phyloP scores from a whole-genome alignment of 2,888 invertebrate genomes.

The Trachelus stipa region DNA sequence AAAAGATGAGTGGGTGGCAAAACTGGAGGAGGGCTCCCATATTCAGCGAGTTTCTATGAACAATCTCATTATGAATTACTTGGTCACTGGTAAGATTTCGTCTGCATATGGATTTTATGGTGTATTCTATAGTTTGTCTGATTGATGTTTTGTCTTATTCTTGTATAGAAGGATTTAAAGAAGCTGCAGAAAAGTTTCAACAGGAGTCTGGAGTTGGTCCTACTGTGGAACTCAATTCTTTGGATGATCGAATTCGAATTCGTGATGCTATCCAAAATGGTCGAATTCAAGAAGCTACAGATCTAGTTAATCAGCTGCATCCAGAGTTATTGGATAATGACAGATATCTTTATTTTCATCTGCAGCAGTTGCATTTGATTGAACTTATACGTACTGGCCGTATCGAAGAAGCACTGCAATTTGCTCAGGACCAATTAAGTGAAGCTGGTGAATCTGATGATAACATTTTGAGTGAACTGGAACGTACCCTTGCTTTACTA shows the following conservation, averaged over 20 bases:
- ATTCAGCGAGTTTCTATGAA: slow-evolving; percentile 95
- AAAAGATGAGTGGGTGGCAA: slow-evolving; percentile 81
- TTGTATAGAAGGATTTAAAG: slow-evolving; percentile 88
- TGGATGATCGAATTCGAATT: slow-evolving; percentile 93
- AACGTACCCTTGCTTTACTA: slow-evolving; percentile 91
- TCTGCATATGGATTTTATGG: slow-evolving; percentile 6
- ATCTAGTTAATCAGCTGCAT: slow-evolving; percentile 92
- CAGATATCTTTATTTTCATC: slow-evolving; percentile 93
- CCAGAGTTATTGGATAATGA: slow-evolving; percentile 96
- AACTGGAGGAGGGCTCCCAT: slow-evolving; percentile 78
- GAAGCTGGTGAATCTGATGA: slow-evolving; percentile 89
- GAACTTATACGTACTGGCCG: slow-evolving; percentile 87
- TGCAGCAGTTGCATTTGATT: slow-evolving; percentile 91
- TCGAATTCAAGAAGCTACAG: slow-evolving; percentile 91
- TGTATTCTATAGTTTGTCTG: slow-evolving; percentile 7
- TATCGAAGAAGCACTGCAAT: slow-evolving; percentile 88
- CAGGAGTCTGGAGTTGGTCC: slow-evolving; percentile 91
- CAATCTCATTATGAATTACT: slow-evolving; percentile 97
- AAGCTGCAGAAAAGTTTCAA: slow-evolving; percentile 97
- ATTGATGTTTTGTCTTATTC: not conserved
- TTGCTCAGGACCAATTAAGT: slow-evolving; percentile 90
- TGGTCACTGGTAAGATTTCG: slow-evolving; percentile 85
- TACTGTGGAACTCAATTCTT: slow-evolving; percentile 81
- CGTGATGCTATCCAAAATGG: slow-evolving; percentile 94
- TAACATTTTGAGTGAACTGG: slow-evolving; percentile 79